These are phyloP conservation scores for Drosophila seclusa DNA, from an alignment of 2,888 invertebrate genomes.

Conservation along the genomic window DNA sequence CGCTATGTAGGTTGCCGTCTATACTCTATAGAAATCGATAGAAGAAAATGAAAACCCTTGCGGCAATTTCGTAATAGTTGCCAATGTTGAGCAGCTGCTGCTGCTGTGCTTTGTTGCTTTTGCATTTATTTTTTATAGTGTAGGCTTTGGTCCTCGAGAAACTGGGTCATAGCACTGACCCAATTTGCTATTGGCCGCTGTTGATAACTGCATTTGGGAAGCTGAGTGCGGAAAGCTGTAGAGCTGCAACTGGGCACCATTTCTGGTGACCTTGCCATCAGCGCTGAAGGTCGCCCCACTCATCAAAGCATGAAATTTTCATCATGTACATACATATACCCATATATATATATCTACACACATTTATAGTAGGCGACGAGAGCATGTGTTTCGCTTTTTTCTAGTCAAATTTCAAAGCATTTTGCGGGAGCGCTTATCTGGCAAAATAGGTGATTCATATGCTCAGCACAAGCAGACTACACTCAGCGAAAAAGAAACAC, in stretches of 20 bases:
- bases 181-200: constrained; percentile 41
- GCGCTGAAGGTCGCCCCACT: constrained; percentile 47
- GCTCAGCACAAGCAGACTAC: background rate
- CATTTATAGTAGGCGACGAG: background rate
- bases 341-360: background rate
- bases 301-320: constrained; percentile 39
- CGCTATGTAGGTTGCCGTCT: constrained; percentile 22
- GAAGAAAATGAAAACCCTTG: constrained; percentile 9
- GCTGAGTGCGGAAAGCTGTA: constrained; percentile 9
- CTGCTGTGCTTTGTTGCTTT: background rate
- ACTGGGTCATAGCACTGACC: constrained; percentile 80
- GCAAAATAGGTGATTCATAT: constrained; percentile 44
- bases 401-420: constrained; percentile 15
- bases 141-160: constrained; percentile 17
- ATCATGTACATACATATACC: background rate
- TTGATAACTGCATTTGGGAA: constrained; percentile 19
- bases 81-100: background rate
- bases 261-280: constrained; percentile 45
- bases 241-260: constrained; percentile 20
- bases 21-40: constrained; percentile 24
- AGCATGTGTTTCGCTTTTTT: background rate
- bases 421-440: background rate
- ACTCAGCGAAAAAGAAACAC: background rate
- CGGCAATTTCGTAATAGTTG: constrained; percentile 19
- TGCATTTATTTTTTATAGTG: background rate